These are phyloP conservation scores for Eupithecia pulchellata DNA, from an alignment of 2,888 invertebrate species.

Conservation along the genomic window DNA sequence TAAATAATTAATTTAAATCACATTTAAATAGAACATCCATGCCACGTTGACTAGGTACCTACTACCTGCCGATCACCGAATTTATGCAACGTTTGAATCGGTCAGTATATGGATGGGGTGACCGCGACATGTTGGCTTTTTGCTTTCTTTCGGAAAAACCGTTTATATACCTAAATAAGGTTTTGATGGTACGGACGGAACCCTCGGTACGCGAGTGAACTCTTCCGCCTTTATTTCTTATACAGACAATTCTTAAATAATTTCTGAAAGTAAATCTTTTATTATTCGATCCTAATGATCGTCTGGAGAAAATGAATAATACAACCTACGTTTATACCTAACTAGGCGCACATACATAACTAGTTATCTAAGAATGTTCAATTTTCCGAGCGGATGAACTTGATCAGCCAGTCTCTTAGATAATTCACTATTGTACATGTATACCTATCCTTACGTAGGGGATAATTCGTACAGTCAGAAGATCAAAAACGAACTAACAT, in stretches of 20 bases:
- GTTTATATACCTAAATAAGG: too few relatives aligned
- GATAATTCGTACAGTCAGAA: slow-evolving; percentile 21
- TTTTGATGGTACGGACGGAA: too few relatives aligned
- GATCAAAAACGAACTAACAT: background rate
- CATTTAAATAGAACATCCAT: too few relatives aligned
- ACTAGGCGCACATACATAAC: background rate
- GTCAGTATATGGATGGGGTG: too few relatives aligned
- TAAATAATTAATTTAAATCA: too few relatives aligned
- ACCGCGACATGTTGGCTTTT: too few relatives aligned
- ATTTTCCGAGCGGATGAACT: slow-evolving; percentile 51
- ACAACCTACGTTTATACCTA: background rate
- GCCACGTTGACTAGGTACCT: too few relatives aligned
- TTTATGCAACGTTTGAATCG: too few relatives aligned
- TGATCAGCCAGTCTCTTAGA: slow-evolving; percentile 36
- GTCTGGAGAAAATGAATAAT: background rate
- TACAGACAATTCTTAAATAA: background rate
- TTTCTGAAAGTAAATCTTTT: background rate
- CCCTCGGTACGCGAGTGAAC: too few relatives aligned
- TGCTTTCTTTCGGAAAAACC: too few relatives aligned
- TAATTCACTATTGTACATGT: slow-evolving; percentile 20
- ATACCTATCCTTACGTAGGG: slow-evolving; percentile 5
- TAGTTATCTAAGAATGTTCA: slow-evolving; percentile 33
- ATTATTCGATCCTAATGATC: background rate
- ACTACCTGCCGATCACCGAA: too few relatives aligned
- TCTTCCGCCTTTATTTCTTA: too few relatives aligned